Percentiles rank a stretch among this genome's conserved stretches.
These are phyloP conservation scores for Xestia c-nigrum DNA, from an alignment of 2,888 invertebrate genomes.

Conservation along the genomic window DNA sequence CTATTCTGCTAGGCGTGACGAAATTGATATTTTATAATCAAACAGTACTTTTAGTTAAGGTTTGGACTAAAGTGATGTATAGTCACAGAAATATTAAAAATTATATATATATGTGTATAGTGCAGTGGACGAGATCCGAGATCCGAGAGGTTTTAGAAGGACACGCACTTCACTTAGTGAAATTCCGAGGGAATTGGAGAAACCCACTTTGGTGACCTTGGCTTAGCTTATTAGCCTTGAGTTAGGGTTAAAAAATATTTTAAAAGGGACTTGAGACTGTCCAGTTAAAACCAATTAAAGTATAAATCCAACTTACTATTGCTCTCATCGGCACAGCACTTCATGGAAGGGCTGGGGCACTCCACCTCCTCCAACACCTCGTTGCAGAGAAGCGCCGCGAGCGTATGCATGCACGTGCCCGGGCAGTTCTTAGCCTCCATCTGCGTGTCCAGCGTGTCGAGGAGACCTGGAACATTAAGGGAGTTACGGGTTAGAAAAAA, in stretches of 20 bases:
- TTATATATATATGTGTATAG: no score
- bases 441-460: conserved; percentile 96
- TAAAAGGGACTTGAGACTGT: background rate
- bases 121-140: no score
- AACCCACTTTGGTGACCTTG: background rate
- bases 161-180: no score
- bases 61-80: background rate
- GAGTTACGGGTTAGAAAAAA: background rate
- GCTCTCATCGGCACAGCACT: conserved; percentile 95
- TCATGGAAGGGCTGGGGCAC: conserved; percentile 95
- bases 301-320: conserved; percentile 84
- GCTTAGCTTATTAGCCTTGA: background rate
- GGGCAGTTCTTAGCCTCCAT: conserved; percentile 96
- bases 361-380: conserved; percentile 95
- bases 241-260: no score
- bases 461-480: conserved; percentile 91
- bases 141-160: background rate
- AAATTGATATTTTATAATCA: background rate
- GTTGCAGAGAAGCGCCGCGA: conserved; percentile 96
- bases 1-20: no score
- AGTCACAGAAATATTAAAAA: no score
- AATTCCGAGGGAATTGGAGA: no score
- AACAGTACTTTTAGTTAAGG: background rate
- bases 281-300: background rate
- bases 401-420: conserved; percentile 96